These are phyloP conservation scores for Diabrotica undecimpunctata DNA, from an alignment of 1,140 invertebrate genomes.

Conservation along the genomic window DNA sequence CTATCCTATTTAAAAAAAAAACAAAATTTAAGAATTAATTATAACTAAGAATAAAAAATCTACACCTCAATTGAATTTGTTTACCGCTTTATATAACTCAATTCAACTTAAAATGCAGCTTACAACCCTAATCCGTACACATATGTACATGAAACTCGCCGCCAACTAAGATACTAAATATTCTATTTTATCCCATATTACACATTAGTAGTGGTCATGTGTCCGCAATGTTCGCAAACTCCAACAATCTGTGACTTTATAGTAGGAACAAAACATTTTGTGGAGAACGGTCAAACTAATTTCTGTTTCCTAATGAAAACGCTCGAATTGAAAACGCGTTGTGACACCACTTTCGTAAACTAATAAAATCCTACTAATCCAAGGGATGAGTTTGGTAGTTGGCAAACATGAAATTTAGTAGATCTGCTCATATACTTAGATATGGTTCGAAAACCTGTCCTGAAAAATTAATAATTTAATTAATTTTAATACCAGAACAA, in stretches of 20 bases:
- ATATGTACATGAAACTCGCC: not conserved
- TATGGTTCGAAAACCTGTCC: too few relatives aligned
- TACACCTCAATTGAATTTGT: not conserved
- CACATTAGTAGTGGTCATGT: not conserved
- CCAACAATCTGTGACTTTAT: constrained; percentile 2
- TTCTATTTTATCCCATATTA: constrained; percentile 1
- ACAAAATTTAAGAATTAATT: too few relatives aligned
- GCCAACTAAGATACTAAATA: not conserved
- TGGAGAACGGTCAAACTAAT: constrained; percentile 1
- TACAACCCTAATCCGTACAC: not conserved
- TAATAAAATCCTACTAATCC: not conserved
- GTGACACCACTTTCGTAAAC: not conserved
- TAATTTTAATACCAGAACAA: too few relatives aligned
- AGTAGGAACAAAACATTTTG: not conserved
- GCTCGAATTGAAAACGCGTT: not conserved
- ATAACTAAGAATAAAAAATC: too few relatives aligned
- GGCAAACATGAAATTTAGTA: too few relatives aligned
- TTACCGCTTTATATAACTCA: not conserved
- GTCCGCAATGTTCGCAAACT: not conserved
- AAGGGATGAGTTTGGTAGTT: too few relatives aligned
- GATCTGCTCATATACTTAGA: too few relatives aligned
- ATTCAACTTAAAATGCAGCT: not conserved
- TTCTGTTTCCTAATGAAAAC: constrained; percentile 2
- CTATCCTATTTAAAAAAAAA: too few relatives aligned
- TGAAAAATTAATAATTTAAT: too few relatives aligned